Conservation (phyloP, 2,797 vertebrate genomes). For the Morus bassanus region DNA sequence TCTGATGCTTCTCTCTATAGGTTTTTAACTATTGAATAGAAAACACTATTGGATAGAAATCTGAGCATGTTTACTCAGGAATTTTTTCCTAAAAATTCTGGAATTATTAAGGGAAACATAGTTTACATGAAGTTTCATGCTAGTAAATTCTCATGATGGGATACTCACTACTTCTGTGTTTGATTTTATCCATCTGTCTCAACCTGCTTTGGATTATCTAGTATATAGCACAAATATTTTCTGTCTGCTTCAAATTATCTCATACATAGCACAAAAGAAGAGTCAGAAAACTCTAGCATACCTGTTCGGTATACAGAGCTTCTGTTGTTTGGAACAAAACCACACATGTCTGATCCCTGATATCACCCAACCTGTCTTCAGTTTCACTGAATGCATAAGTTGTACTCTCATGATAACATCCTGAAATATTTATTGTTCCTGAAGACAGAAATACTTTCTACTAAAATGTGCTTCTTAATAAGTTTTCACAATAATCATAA, state of each 20-base stretch:
- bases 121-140: neutral
- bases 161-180: neutral
- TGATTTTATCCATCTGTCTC: neutral
- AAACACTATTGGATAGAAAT: neutral
- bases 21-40: neutral
- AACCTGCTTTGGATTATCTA: neutral
- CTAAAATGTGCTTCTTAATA: neutral
- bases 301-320: neutral
- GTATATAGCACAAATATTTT: neutral
- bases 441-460: neutral
- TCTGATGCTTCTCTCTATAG: neutral
- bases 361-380: neutral
- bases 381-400: conserved; percentile 7
- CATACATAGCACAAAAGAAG: neutral
- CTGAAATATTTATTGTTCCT: conserved; percentile 1
- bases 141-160: neutral
- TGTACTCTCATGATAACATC: neutral
- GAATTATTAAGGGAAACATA: neutral
- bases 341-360: neutral
- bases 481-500: neutral
- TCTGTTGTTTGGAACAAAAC: neutral
- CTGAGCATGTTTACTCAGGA: neutral
- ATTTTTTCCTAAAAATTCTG: neutral
- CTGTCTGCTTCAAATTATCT: neutral
- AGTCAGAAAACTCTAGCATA: neutral